These are phyloP conservation scores for Tyria jacobaeae DNA, from an alignment of 2,888 invertebrate species.

Conservation along the genomic window DNA sequence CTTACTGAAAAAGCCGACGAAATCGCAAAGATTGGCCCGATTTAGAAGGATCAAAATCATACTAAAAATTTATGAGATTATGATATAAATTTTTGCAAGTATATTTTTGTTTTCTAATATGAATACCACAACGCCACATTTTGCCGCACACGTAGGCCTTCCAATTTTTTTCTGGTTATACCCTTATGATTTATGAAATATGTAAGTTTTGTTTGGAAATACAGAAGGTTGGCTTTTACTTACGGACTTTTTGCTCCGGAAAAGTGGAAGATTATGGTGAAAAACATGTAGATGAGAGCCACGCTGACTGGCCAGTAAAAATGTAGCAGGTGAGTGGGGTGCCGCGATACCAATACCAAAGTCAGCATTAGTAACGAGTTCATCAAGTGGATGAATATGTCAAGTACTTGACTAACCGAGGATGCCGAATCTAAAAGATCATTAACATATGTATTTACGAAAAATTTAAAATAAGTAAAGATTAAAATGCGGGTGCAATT, in stretches of 20 bases:
- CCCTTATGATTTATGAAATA: background rate
- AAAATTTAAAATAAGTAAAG: no score
- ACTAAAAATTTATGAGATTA: no score
- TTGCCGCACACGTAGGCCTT: no score
- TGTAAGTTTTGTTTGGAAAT: background rate
- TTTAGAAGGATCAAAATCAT: no score
- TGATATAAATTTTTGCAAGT: no score
- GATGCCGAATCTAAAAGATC: slow-evolving; percentile 55
- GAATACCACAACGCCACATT: no score
- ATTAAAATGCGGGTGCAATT: background rate
- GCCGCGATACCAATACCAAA: slow-evolving; percentile 90
- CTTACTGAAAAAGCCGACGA: no score
- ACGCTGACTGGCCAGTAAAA: slow-evolving; percentile 88
- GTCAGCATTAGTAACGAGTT: slow-evolving; percentile 91
- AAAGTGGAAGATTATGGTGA: slow-evolving; percentile 89
- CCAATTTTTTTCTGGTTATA: background rate
- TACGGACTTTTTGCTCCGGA: slow-evolving; percentile 90
- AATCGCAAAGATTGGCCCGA: no score
- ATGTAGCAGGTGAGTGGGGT: slow-evolving; percentile 88
- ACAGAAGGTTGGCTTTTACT: slow-evolving; percentile 53
- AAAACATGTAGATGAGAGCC: slow-evolving; percentile 88
- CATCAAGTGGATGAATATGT: slow-evolving; percentile 82
- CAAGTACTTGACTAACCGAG: slow-evolving; percentile 61
- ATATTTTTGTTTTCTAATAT: no score
- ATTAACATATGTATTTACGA: background rate